phyloP scores from a whole-genome alignment of 2,888 invertebrate species.

The Andrena marginata region DNA sequence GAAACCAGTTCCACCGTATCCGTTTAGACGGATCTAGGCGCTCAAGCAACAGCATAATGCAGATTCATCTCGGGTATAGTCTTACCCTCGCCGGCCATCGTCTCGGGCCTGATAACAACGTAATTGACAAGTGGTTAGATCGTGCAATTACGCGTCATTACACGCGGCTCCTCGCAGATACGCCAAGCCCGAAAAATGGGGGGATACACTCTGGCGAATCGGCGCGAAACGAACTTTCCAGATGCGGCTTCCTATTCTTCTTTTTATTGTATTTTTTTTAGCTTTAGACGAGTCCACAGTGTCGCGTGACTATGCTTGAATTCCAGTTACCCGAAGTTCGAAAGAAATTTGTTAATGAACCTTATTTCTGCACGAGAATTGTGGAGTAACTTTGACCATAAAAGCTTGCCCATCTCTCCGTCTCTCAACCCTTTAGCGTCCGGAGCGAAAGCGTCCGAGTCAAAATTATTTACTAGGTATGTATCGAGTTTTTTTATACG shows the following conservation, averaged over 20 bases:
- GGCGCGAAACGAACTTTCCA: not conserved
- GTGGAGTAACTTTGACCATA: too few species aligned
- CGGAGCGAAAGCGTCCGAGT: too few species aligned
- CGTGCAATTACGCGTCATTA: constrained; percentile 62
- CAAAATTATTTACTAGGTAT: too few species aligned
- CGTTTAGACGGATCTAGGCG: constrained; percentile 57
- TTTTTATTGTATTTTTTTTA: not conserved
- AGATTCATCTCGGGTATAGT: constrained; percentile 46
- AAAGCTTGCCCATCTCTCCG: too few species aligned
- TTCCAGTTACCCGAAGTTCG: too few species aligned
- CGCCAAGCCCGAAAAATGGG: not conserved
- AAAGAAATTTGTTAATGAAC: too few species aligned
- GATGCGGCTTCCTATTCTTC: not conserved
- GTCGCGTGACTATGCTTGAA: too few species aligned
- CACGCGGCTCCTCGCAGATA: constrained; percentile 40
- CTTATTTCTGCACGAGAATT: too few species aligned
- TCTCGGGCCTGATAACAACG: constrained; percentile 40
- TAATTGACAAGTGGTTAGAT: constrained; percentile 60
- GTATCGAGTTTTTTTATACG: too few species aligned
- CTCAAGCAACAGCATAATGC: constrained; percentile 42
- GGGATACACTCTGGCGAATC: not conserved
- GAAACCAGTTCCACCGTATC: constrained; percentile 60
- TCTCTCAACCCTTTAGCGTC: too few species aligned
- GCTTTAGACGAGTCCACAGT: too few species aligned
- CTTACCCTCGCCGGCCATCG: not conserved